A percentile compares a stretch with the other conserved stretches of the same genome.
Conservation (phyloP, 2,797 vertebrate genomes). For the Malacoctenus gilli region DNA sequence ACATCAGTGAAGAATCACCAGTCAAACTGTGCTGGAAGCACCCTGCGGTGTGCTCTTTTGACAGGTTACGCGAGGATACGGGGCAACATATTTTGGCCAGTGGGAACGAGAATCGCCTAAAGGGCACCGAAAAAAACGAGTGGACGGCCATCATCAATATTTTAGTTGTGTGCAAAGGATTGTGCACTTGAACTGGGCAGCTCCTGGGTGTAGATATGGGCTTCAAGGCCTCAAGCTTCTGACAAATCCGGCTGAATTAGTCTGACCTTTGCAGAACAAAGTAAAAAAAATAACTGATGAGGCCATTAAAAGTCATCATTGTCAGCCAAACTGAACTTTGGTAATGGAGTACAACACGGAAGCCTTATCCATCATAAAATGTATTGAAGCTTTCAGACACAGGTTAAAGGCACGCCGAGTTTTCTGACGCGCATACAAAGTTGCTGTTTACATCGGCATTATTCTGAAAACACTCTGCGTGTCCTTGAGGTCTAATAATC, state of each 20-base stretch:
- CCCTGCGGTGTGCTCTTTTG: neutral
- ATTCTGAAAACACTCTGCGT: neutral
- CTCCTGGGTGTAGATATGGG: conserved; percentile 19
- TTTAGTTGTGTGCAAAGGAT: conserved; percentile 24
- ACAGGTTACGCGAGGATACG: conserved; percentile 7
- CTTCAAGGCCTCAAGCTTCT: conserved; percentile 11
- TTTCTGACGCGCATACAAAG: neutral
- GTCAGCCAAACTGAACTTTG: conserved; percentile 3
- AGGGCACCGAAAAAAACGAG: neutral
- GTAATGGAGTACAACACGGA: neutral
- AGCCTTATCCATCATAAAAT: neutral
- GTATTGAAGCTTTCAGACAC: conserved; percentile 5
- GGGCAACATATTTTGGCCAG: neutral
- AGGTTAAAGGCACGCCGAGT: neutral
- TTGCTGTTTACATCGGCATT: neutral
- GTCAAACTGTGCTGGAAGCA: neutral
- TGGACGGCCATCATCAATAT: conserved; percentile 14
- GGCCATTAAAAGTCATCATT: conserved; percentile 2
- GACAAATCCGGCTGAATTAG: conserved; percentile 8
- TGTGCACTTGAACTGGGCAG: neutral
- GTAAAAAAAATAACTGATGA: conserved; percentile 7
- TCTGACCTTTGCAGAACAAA: conserved; percentile 17
- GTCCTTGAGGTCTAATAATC: neutral
- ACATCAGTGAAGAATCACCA: conserved; percentile 8
- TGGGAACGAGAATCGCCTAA: conserved; percentile 2